These are phyloP conservation scores for Zhengitettix transpicula DNA, from an alignment of 2,888 invertebrate genomes.

Conservation along the genomic window DNA sequence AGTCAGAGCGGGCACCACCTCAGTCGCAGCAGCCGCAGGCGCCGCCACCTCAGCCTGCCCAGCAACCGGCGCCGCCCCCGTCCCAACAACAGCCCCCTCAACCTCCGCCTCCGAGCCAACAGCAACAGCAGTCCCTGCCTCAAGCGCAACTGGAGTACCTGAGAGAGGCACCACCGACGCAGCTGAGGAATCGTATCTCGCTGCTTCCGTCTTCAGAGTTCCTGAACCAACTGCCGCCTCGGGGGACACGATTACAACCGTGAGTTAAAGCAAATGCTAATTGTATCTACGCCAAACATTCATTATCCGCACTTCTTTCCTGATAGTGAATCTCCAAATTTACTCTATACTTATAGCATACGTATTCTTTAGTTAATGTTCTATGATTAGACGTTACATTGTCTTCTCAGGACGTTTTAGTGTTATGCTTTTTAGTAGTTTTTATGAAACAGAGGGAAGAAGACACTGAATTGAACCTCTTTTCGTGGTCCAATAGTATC, in stretches of 20 bases:
- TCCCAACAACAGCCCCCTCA: conserved; percentile 6
- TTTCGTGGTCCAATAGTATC: too few relatives aligned
- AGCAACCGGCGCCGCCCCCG: neutral
- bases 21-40: conserved; percentile 1
- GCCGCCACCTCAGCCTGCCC: neutral
- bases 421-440: too few relatives aligned
- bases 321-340: too few relatives aligned
- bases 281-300: neutral
- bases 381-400: too few relatives aligned
- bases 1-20: neutral
- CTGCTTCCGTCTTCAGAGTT: conserved; percentile 36
- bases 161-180: conserved; percentile 16
- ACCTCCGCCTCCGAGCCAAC: conserved; percentile 3
- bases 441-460: too few relatives aligned
- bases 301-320: too few relatives aligned
- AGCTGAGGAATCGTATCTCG: conserved; percentile 42
- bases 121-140: conserved; percentile 3
- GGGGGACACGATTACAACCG: neutral
- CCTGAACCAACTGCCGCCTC: neutral
- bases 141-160: conserved; percentile 15
- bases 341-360: too few relatives aligned
- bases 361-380: too few relatives aligned
- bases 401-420: too few relatives aligned
- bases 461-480: too few relatives aligned
- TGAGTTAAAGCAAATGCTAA: neutral